Conservation (phyloP, 2,113 vertebrate species). For the Catagonus wagneri region DNA sequence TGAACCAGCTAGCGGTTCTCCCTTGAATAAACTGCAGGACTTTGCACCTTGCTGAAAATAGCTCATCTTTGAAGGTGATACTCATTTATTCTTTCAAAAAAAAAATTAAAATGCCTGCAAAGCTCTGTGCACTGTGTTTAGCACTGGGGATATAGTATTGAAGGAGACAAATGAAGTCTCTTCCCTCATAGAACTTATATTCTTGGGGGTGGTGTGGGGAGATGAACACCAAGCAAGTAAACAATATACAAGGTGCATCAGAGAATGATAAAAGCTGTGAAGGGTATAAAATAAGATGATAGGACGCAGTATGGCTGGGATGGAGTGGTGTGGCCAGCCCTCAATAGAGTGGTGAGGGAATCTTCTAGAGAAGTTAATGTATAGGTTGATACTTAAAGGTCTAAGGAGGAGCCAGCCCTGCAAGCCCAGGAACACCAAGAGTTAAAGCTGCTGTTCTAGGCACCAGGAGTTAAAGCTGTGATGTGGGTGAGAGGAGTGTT, state of each 20-base stretch:
- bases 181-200: background rate
- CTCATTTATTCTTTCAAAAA: background rate
- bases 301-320: background rate
- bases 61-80: conserved; percentile 9
- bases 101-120: background rate
- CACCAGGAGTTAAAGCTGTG: no score
- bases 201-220: background rate
- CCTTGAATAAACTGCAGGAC: background rate
- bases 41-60: conserved; percentile 1
- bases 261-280: background rate
- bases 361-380: background rate
- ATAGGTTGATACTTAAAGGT: background rate
- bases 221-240: background rate
- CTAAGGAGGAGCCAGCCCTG: background rate
- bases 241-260: no score
- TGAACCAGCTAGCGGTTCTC: background rate
- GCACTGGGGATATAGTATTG: background rate
- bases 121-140: accelerated
- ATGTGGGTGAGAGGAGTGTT: accelerated
- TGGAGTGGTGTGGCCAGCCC: background rate
- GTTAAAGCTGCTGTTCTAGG: background rate
- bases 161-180: background rate
- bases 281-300: background rate
- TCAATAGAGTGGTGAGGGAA: background rate
- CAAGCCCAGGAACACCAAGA: no score